Conservation (phyloP, 1,140 invertebrate species). For the Trichoplusia ni region DNA sequence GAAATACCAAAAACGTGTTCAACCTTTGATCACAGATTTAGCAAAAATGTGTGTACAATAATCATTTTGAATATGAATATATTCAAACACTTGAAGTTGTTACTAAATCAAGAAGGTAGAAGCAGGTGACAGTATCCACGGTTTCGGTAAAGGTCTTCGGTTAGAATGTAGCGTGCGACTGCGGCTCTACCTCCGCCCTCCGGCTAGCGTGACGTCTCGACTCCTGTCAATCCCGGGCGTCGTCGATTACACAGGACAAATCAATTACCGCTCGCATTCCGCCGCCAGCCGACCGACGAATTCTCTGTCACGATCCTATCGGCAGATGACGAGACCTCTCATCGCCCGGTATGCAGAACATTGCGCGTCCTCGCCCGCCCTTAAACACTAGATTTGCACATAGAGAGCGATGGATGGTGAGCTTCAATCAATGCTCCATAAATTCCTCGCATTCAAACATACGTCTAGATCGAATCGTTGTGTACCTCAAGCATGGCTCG, state of each 20-base stretch:
- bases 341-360: slow-evolving; percentile 68
- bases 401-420: slow-evolving; percentile 65
- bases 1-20: no score
- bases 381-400: slow-evolving; percentile 57
- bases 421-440: slow-evolving; percentile 63
- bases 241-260: slow-evolving; percentile 77
- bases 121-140: neutral
- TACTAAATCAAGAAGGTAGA: no score
- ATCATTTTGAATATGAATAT: no score
- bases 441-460: slow-evolving; percentile 69
- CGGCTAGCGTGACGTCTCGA: slow-evolving; percentile 57
- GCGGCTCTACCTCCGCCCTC: slow-evolving; percentile 27
- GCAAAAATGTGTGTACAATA: no score
- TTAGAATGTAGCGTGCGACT: slow-evolving; percentile 36
- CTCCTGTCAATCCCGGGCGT: slow-evolving; percentile 66
- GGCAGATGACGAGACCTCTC: slow-evolving; percentile 64
- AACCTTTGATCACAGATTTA: no score
- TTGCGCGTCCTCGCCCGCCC: slow-evolving; percentile 54
- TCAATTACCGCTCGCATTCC: slow-evolving; percentile 78
- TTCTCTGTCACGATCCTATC: slow-evolving; percentile 77
- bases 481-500: slow-evolving; percentile 61
- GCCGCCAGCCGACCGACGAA: slow-evolving; percentile 69
- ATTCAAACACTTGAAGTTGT: neutral
- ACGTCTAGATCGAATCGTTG: slow-evolving; percentile 56
- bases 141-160: no score